Percentiles rank a stretch among this genome's conserved stretches.
These are phyloP conservation scores for Enteromius viviparus DNA, from an alignment of 2,797 vertebrate genomes.

Conservation along the genomic window DNA sequence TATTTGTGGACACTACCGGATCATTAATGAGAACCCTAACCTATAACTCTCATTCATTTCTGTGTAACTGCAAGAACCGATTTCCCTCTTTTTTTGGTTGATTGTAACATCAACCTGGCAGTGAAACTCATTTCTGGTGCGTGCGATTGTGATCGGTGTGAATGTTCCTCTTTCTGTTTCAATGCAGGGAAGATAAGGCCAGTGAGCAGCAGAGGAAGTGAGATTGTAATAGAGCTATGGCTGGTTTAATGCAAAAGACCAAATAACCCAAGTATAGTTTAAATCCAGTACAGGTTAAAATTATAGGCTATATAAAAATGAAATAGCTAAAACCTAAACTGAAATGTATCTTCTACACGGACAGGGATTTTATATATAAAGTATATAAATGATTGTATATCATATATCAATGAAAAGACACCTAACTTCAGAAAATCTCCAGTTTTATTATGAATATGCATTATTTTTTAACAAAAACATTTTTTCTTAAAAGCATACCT, in stretches of 20 bases:
- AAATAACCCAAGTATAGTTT: background rate
- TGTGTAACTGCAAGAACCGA: background rate
- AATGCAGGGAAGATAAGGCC: background rate
- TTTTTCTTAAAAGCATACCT: background rate
- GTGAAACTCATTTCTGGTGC: background rate
- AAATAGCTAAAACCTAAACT: background rate
- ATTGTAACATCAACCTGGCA: background rate
- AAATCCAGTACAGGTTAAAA: background rate
- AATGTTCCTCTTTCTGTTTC: conserved; percentile 24
- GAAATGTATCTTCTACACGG: background rate
- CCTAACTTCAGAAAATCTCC: too few relatives aligned
- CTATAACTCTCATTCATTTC: background rate
- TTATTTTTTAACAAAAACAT: too few relatives aligned
- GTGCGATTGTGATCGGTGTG: background rate
- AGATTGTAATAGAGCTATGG: background rate
- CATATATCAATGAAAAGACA: too few relatives aligned
- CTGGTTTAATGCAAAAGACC: background rate
- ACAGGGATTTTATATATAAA: background rate
- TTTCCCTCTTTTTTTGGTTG: background rate
- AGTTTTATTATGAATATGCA: too few relatives aligned
- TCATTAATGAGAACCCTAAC: background rate
- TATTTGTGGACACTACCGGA: background rate
- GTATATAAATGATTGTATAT: background rate
- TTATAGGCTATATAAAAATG: background rate
- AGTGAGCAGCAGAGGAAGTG: conserved; percentile 13